Percentiles rank a stretch among this genome's conserved stretches.
Conservation (phyloP, 2,888 invertebrate genomes). For the Agrochola litura region DNA sequence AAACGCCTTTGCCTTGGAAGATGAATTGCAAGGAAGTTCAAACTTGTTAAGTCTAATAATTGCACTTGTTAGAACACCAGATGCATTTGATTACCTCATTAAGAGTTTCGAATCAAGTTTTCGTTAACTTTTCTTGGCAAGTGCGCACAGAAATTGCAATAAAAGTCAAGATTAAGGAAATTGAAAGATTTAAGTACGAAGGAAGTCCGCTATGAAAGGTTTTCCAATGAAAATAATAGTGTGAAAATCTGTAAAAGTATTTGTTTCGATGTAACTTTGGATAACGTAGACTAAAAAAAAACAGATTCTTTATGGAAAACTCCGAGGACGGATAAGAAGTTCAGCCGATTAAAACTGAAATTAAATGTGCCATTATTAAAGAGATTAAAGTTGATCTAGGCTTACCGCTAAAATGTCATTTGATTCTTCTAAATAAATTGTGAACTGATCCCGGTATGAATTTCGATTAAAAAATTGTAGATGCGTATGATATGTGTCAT, state of each 20-base stretch:
- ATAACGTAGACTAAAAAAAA: background rate
- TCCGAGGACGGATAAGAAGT: background rate
- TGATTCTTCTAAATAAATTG: conserved; percentile 43
- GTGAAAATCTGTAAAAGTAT: background rate
- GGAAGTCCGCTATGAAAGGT: background rate
- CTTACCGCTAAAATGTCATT: conserved; percentile 40
- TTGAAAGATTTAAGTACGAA: background rate
- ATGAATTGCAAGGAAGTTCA: conserved; percentile 40
- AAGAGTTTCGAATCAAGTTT: conserved; percentile 51
- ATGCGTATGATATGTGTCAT: conserved; percentile 26
- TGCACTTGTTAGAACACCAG: conserved; percentile 57
- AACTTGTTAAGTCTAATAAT: conserved; percentile 50
- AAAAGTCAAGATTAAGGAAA: conserved; percentile 5
- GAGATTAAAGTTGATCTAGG: background rate
- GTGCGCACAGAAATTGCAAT: background rate
- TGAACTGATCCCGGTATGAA: conserved; percentile 28
- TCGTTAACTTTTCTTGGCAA: conserved; percentile 23
- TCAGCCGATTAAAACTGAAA: background rate
- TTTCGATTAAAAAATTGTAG: conserved; percentile 16
- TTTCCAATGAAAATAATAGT: conserved; percentile 11
- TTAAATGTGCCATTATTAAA: background rate
- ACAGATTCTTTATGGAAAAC: background rate
- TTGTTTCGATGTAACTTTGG: background rate
- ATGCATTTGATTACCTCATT: conserved; percentile 59
- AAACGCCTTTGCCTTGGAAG: conserved; percentile 5